Conservation (phyloP, 2,888 invertebrate species). For the Dermolepida albohirtum region DNA sequence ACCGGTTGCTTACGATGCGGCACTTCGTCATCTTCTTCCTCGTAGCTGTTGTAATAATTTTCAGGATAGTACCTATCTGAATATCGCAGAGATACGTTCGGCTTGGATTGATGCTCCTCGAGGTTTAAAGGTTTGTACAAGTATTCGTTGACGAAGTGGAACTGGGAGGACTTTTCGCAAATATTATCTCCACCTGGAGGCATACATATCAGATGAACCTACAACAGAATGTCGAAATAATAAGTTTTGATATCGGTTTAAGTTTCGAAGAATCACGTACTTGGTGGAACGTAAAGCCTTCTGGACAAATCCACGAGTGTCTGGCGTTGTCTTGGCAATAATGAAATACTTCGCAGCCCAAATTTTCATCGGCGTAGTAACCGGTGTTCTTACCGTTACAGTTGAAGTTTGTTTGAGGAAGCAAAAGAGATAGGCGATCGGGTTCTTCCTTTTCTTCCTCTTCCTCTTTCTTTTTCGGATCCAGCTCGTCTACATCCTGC, state of each 20-base stretch:
- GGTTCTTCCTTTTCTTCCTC: conserved; percentile 87
- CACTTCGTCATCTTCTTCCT: conserved; percentile 66
- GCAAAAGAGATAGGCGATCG: conserved; percentile 81
- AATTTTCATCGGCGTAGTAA: conserved; percentile 90
- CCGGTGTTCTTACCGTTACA: conserved; percentile 86
- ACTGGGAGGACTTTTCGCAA: conserved; percentile 89
- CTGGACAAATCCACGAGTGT: conserved; percentile 94
- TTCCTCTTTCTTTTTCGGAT: conserved; percentile 65
- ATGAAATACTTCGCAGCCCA: conserved; percentile 92
- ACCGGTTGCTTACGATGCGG: conserved; percentile 55
- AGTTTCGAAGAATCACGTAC: too few species aligned
- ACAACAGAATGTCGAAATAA: conserved; percentile 48
- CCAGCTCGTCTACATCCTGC: conserved; percentile 57
- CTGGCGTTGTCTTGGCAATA: conserved; percentile 91
- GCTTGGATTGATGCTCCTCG: conserved; percentile 83
- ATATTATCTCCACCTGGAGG: conserved; percentile 90
- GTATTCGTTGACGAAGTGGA: conserved; percentile 93
- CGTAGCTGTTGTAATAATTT: conserved; percentile 74
- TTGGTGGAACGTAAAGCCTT: conserved; percentile 90
- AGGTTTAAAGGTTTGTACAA: conserved; percentile 89
- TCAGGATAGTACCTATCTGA: conserved; percentile 88
- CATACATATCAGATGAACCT: conserved; percentile 95
- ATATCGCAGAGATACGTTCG: conserved; percentile 82
- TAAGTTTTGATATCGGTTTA: too few species aligned
- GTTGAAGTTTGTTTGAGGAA: conserved; percentile 87